Evolutionary conservation across 2,113 vertebrate species (phyloP).

Genomic region (Fulmarus glacialis): DNA sequence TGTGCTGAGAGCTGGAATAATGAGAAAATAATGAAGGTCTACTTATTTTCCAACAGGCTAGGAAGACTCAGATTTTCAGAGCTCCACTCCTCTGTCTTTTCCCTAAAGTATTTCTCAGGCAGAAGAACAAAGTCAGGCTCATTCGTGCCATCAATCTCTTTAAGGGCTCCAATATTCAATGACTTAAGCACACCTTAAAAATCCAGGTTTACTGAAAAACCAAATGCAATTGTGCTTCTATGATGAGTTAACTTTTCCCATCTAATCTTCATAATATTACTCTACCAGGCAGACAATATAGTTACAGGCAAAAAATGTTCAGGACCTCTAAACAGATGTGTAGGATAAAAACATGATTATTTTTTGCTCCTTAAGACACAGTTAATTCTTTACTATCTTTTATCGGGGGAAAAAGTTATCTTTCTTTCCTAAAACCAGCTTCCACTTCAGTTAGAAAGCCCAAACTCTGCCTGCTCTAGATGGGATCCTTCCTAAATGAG

Average conservation of each 20-base stretch:
- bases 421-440: background rate
- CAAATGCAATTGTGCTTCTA: background rate
- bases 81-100: conserved; percentile 11
- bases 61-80: conserved; percentile 31
- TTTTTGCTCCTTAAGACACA: background rate
- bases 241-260: background rate
- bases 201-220: background rate
- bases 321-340: conserved; percentile 6
- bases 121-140: conserved; percentile 71
- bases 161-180: conserved; percentile 48
- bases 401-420: background rate
- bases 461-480: background rate
- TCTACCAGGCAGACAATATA: background rate
- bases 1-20: conserved; percentile 31
- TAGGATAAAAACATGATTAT: background rate
- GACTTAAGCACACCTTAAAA: conserved; percentile 69
- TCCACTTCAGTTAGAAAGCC: background rate
- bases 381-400: background rate
- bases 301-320: background rate
- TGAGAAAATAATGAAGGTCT: conserved; percentile 25
- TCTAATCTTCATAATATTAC: background rate
- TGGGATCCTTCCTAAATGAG: background rate
- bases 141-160: conserved; percentile 32
- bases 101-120: conserved; percentile 68
- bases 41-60: conserved; percentile 73